phyloP scores from a whole-genome alignment of 2,113 vertebrate genomes.

The Casuarius casuarius region DNA sequence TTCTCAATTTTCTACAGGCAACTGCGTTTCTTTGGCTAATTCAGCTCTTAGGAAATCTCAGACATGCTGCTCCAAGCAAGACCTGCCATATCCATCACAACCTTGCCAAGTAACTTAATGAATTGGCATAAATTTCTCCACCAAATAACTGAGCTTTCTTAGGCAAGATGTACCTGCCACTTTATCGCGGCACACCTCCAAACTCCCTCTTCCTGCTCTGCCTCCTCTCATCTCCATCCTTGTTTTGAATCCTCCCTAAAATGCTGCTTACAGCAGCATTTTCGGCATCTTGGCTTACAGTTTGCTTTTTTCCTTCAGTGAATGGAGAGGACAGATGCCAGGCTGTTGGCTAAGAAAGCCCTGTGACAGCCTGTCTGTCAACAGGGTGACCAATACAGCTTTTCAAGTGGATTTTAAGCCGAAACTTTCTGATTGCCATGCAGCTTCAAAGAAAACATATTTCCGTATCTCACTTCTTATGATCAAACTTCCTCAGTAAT shows the following conservation, averaged over 20 bases:
- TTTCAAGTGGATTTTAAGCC: conserved; percentile 37
- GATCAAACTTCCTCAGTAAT: not conserved
- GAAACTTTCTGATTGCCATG: not conserved
- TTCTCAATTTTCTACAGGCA: not conserved
- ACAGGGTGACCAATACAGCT: conserved; percentile 75
- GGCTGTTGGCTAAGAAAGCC: not conserved
- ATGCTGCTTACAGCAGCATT: not conserved
- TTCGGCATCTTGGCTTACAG: not conserved
- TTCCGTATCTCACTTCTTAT: conserved; percentile 2
- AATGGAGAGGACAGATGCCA: not conserved
- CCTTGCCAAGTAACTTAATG: not conserved
- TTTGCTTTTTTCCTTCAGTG: conserved; percentile 32
- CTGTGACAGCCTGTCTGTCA: conserved; percentile 15
- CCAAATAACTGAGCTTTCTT: not conserved
- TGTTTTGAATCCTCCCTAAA: not conserved
- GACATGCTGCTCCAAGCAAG: not conserved
- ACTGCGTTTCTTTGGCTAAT: not conserved
- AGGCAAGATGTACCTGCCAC: not conserved
- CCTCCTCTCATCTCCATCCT: not conserved
- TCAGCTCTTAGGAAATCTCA: not conserved
- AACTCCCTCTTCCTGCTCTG: not conserved
- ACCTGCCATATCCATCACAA: not conserved
- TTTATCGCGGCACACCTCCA: not conserved
- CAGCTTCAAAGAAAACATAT: conserved; percentile 75
- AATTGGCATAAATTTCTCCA: not conserved